phyloP scores from a whole-genome alignment of 2,797 vertebrate species.

The Rallus crepitans region DNA sequence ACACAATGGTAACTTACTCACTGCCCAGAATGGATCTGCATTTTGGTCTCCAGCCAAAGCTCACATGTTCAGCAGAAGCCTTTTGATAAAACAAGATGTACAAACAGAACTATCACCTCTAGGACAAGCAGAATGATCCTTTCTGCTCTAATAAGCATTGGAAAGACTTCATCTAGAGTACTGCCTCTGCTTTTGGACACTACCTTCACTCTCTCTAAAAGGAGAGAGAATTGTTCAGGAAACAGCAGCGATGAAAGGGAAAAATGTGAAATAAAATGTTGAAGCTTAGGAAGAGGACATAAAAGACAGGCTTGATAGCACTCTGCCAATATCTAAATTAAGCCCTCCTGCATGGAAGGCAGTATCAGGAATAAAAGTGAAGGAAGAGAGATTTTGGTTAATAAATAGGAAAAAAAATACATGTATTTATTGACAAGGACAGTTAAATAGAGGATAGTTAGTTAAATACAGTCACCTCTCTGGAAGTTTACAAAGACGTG shows the following conservation, averaged over 20 bases:
- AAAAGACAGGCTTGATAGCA: not conserved
- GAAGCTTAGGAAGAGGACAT: not conserved
- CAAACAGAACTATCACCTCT: not conserved
- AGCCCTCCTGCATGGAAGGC: not conserved
- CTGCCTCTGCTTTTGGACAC: not conserved
- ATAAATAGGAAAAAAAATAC: not conserved
- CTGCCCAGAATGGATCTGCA: not conserved
- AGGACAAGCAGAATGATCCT: not conserved
- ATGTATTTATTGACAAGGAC: not conserved
- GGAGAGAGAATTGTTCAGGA: not conserved
- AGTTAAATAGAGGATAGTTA: not conserved
- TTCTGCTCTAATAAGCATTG: conserved; percentile 36
- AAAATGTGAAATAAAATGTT: not conserved
- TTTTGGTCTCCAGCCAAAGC: not conserved
- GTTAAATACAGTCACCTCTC: not conserved
- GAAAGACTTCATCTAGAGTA: not conserved
- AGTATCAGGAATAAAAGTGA: not conserved
- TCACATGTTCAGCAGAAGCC: not conserved
- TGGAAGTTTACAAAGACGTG: not conserved
- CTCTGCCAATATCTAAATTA: not conserved
- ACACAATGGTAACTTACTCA: not conserved
- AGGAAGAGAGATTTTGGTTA: not conserved
- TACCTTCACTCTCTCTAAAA: not conserved
- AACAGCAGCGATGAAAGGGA: not conserved
- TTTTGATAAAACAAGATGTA: not conserved